These are phyloP conservation scores for Eubasilissa regina DNA, from an alignment of 1,140 invertebrate species.

Conservation along the genomic window DNA sequence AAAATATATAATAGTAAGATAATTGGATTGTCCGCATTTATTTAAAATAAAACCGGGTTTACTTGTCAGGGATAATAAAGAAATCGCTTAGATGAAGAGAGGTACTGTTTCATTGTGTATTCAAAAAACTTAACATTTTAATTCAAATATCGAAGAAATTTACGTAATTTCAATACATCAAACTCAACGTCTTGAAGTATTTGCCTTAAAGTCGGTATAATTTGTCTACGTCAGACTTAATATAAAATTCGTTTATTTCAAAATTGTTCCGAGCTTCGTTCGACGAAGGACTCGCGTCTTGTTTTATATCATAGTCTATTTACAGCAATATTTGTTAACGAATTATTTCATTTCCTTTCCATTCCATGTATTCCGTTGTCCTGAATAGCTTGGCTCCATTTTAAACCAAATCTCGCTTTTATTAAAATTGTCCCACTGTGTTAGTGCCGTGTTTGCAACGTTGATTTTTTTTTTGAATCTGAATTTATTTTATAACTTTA, in stretches of 20 bases:
- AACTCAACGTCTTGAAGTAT: conserved; percentile 20
- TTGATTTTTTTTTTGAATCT: background rate
- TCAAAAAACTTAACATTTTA: no score
- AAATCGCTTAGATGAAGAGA: no score
- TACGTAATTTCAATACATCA: conserved; percentile 24
- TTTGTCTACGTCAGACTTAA: conserved; percentile 41
- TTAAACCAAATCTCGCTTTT: background rate
- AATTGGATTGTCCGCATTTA: no score
- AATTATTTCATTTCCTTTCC: conserved; percentile 53
- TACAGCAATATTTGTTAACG: conserved; percentile 49
- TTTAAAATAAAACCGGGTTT: no score
- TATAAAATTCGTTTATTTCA: conserved; percentile 44
- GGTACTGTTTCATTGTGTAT: no score
- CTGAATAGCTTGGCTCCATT: conserved; percentile 32
- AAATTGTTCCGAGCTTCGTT: conserved; percentile 25
- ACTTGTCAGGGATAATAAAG: no score
- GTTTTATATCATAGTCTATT: conserved; percentile 10
- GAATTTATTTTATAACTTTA: no score
- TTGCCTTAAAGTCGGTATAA: conserved; percentile 1
- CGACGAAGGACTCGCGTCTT: conserved; percentile 1
- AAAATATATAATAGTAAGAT: no score
- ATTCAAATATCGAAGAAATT: conserved; percentile 8
- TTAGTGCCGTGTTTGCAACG: background rate
- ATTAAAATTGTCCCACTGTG: background rate
- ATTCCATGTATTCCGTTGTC: conserved; percentile 50